Base-by-base conservation (phyloP, 2,113 vertebrate genomes). In the Nansenia antarctica region DNA sequence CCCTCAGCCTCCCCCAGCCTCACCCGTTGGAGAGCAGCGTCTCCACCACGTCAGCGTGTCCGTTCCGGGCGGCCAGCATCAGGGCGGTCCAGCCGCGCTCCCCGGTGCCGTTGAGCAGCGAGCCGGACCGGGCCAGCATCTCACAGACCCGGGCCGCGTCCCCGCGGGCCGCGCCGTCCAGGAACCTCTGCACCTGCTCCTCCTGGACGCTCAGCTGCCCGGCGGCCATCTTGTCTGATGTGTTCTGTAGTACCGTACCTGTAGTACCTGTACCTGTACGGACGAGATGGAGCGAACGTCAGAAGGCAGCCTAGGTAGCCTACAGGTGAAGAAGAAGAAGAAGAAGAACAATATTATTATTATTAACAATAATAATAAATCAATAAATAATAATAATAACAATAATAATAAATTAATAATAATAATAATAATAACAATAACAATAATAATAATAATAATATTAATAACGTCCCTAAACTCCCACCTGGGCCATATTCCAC, bases 31-130 rank as follows among this genome's bases (percentile, higher is more conserved):
- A 85, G 71, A 98, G 90, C 54, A 98, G 93, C 67, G 80, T 37
- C 24, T 90, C 87, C 58, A 88, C 93, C 57, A 90, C 74, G 0
- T 87, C 68, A 2, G 78, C 70, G 72, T 98, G 95, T 20, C 97
- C 96, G 18, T 97, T 95, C 49, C 96, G 92, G 5, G 95, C 91
- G 0, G 90, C 95, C 22, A 94, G 87, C 96, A 98, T 99, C 70
- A 99, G 78, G 1, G 95, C 96, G 3, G 94, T 97, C 97, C 97
- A 99, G 80, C 95, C 95, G 0, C 92, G 94, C 67, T 79, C 73
- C 24, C 91, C 87, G 8, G 86, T 72, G 73, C 86, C 86, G 54
- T 98, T 93, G 63, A 95, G 32, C 59, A 98, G 90, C 0, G 92
- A 92, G 0, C 91, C 89, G 35, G 62, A 88, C 42, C 47, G 78